These are phyloP conservation scores for Cyphomyrus discorhynchus DNA, from an alignment of 2,113 vertebrate genomes.

Conservation along the genomic window DNA sequence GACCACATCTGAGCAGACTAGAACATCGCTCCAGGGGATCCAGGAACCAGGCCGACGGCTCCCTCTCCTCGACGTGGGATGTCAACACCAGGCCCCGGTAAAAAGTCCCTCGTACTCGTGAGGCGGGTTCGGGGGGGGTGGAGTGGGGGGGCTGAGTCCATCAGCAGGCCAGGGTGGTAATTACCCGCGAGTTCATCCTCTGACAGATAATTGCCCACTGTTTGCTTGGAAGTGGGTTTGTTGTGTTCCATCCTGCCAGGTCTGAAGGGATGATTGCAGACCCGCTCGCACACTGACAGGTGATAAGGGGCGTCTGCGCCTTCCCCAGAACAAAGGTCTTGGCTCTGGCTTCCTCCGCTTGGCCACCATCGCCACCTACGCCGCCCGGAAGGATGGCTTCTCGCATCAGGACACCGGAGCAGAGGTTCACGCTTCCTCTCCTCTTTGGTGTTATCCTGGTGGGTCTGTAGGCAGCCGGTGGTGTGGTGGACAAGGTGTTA, in stretches of 20 bases:
- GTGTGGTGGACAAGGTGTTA: background rate
- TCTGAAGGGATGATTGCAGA: constrained; percentile 16
- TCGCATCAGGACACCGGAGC: constrained; percentile 26
- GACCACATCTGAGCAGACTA: background rate
- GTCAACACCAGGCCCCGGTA: background rate
- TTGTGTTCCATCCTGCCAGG: constrained; percentile 20
- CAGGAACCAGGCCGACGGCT: background rate
- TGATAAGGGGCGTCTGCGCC: constrained; percentile 22
- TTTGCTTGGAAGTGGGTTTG: constrained; percentile 20
- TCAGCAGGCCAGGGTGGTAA: constrained; percentile 18
- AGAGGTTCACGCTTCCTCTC: constrained; percentile 31
- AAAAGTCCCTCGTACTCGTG: background rate
- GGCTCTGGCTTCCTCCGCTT: constrained; percentile 27
- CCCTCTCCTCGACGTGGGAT: too few species aligned
- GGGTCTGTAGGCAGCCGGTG: background rate
- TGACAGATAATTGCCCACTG: constrained; percentile 25
- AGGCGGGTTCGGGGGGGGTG: background rate
- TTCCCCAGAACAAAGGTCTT: constrained; percentile 22
- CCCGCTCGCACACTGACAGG: constrained; percentile 22
- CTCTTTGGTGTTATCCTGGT: constrained; percentile 24
- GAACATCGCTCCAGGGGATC: background rate
- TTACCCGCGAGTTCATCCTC: constrained; percentile 20
- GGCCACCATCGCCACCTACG: constrained; percentile 28
- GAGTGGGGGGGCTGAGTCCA: background rate
- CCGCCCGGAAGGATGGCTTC: constrained; percentile 43